Base-by-base conservation (phyloP, 2,113 vertebrate genomes). In the Catharus bicknelli region DNA sequence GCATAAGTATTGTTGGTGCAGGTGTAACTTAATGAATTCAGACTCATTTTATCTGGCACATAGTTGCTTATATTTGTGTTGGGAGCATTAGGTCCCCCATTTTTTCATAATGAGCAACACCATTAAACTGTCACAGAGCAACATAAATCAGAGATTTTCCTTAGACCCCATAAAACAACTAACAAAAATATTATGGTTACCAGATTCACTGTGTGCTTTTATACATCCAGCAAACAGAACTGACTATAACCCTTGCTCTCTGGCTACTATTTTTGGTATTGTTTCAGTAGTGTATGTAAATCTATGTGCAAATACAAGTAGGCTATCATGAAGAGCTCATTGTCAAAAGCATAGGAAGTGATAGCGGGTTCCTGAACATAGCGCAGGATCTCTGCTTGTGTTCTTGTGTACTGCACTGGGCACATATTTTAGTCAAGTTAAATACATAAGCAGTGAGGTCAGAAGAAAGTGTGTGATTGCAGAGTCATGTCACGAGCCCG, bases 1-100 rank as follows among this genome's bases (percentile, higher is more conserved):
- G 53, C 92, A 55, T 87, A 58, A 86, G 30, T 76, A 83, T 88
- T 97, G 95, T 96, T 98, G 95, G 93, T 97, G 92, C 97, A 98
- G 96, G 96, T 97, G 95, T 94, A 89, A 84, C 48, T 83, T 79
- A 91, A 95, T 88, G 8, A 63, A 89, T 80, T 94, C 90, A 90
- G 78, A 51, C n/a, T 77, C 53, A 84, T 85, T 93, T 95, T 95
- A 66, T 92, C 92, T 63, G 93, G 64, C 87, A 79, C 85, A 88
- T 90, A 84, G 72, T 89, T 63, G 90, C 92, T 94, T 95, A 50
- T 75, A 73, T 69, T 80, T 78, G 63, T 96, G 79, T 91, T 94
- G 73, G 90, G n/a, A 79, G 78, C 78, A 47, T 51, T 50, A 81
- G 48, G 50, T 79, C n/a, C 78, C 88, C 66, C 93, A 95, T 62